phyloP scores from a whole-genome alignment of 2,797 vertebrate genomes.

The Triplophysa bombifrons region DNA sequence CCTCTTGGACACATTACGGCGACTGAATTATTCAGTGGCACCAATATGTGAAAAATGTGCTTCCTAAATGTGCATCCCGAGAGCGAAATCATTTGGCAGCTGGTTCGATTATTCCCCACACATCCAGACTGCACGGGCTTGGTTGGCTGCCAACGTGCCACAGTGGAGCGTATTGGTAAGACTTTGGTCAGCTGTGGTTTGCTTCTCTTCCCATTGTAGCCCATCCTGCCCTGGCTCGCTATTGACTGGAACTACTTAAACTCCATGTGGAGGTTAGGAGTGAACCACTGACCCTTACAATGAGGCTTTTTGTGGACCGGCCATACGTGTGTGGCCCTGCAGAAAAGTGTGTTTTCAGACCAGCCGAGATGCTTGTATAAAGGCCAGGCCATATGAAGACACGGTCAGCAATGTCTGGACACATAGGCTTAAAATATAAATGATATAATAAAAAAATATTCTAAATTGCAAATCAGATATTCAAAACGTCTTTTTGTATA shows the following conservation, averaged over 20 bases:
- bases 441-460: background rate
- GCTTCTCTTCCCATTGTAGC: slow-evolving; percentile 24
- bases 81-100: slow-evolving; percentile 19
- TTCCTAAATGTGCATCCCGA: background rate
- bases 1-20: background rate
- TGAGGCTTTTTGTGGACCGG: slow-evolving; percentile 14
- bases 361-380: background rate
- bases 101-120: slow-evolving; percentile 28
- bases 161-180: slow-evolving; percentile 16
- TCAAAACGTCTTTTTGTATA: background rate
- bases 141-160: slow-evolving; percentile 15
- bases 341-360: background rate
- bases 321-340: slow-evolving; percentile 25
- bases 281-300: slow-evolving; percentile 34
- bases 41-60: slow-evolving; percentile 1
- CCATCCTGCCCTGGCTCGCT: background rate
- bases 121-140: slow-evolving; percentile 26
- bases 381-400: background rate
- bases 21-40: background rate
- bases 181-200: slow-evolving; percentile 45
- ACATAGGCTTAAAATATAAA: background rate
- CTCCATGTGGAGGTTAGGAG: slow-evolving; percentile 9
- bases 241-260: slow-evolving; percentile 31
- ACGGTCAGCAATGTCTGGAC: background rate
- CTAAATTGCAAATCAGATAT: background rate